Percentiles rank a stretch among this genome's conserved stretches.
phyloP scores from a whole-genome alignment of 2,113 vertebrate genomes.

The Varanus salvator region DNA sequence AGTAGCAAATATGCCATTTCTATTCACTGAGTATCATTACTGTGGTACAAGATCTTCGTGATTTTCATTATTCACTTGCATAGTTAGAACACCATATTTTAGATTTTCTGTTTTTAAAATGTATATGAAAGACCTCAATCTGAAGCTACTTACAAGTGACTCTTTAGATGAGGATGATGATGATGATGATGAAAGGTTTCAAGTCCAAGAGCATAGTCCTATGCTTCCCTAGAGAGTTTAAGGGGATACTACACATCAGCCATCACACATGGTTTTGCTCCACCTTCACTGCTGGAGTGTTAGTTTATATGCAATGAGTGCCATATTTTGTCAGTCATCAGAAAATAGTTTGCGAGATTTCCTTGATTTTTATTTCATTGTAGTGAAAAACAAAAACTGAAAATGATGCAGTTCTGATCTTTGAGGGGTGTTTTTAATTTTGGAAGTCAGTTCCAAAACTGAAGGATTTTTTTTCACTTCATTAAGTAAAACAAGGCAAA shows the following conservation, averaged over 20 bases:
- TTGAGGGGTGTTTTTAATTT: not conserved
- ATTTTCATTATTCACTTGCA: not conserved
- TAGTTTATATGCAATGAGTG: not conserved
- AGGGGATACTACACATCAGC: not conserved
- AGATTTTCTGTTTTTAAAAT: not conserved
- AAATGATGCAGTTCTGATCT: not conserved
- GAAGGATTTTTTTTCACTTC: not conserved
- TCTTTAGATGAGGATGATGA: not conserved
- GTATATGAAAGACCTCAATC: not conserved
- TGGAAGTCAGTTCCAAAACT: not conserved
- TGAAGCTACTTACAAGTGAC: not conserved
- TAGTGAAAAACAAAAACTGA: not conserved
- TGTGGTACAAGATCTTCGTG: not conserved
- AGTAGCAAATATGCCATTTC: not conserved
- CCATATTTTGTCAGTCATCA: not conserved
- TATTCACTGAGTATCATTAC: not conserved
- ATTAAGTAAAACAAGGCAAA: not conserved
- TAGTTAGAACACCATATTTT: not conserved
- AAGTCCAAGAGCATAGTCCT: not conserved
- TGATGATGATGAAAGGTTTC: not conserved
- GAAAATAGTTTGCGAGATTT: not conserved
- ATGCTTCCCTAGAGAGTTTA: not conserved
- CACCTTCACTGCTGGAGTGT: not conserved
- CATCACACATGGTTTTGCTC: not conserved
- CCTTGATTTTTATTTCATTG: not conserved